Evolutionary conservation across 2,888 invertebrate species (phyloP).

Genomic region (Anthophora plumipes): DNA sequence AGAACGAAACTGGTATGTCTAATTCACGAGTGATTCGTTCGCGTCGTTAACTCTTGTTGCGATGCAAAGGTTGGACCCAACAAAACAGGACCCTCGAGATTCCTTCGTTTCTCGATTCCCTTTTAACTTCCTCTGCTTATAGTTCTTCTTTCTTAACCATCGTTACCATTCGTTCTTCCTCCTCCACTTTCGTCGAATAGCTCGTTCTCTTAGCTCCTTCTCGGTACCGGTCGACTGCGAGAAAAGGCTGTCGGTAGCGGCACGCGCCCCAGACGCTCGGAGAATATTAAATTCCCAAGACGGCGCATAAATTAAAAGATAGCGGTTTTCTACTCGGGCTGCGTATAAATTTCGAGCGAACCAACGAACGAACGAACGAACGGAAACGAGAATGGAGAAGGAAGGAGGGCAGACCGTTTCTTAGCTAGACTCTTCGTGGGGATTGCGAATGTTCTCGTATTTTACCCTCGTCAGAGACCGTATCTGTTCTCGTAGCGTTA

Average conservation of each 20-base stretch:
- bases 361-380: slow-evolving; percentile 20
- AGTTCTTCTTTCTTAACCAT: not conserved
- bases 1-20: slow-evolving; percentile 37
- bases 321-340: slow-evolving; percentile 77
- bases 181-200: not conserved
- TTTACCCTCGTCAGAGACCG: slow-evolving; percentile 30
- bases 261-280: slow-evolving; percentile 77
- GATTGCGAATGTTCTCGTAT: slow-evolving; percentile 39
- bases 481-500: slow-evolving; percentile 4
- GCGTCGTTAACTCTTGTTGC: slow-evolving; percentile 77
- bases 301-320: slow-evolving; percentile 84
- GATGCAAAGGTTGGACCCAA: slow-evolving; percentile 75
- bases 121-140: not conserved
- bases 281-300: slow-evolving; percentile 83
- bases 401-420: not conserved
- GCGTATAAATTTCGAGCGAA: slow-evolving; percentile 76
- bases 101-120: slow-evolving; percentile 15
- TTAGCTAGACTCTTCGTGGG: slow-evolving; percentile 19
- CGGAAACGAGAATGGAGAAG: not conserved
- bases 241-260: slow-evolving; percentile 68
- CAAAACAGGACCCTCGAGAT: slow-evolving; percentile 75
- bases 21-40: slow-evolving; percentile 58
- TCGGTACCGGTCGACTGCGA: slow-evolving; percentile 42
- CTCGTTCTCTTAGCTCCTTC: slow-evolving; percentile 10
- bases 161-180: slow-evolving; percentile 26